Conservation (phyloP, 2,113 vertebrate genomes). For the Chelonoidis abingdonii region DNA sequence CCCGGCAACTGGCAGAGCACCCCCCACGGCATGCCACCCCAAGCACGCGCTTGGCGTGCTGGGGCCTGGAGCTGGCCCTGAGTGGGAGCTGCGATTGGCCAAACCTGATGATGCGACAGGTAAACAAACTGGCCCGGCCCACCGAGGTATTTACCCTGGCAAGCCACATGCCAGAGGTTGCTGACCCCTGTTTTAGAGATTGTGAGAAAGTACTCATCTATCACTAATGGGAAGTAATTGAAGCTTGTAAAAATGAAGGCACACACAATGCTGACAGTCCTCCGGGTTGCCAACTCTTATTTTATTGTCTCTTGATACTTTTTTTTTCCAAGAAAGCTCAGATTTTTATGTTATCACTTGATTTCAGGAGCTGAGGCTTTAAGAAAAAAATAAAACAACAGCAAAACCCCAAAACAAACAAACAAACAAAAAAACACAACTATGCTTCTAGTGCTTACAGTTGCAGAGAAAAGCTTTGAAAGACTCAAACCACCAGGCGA, state of each 20-base stretch:
- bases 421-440: background rate
- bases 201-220: background rate
- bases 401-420: background rate
- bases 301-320: background rate
- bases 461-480: slow-evolving; percentile 7
- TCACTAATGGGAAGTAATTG: background rate
- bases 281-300: background rate
- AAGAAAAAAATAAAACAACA: background rate
- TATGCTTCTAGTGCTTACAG: background rate
- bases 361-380: background rate
- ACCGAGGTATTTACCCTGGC: too few species aligned
- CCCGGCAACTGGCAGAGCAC: too few species aligned
- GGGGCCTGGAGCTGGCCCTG: too few species aligned
- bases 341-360: background rate
- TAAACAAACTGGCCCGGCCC: too few species aligned
- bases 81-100: too few species aligned
- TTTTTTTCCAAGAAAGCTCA: background rate
- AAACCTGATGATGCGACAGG: too few species aligned
- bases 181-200: background rate
- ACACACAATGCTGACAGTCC: background rate
- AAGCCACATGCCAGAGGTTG: too few species aligned
- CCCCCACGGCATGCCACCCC: too few species aligned
- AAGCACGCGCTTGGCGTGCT: too few species aligned
- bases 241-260: background rate
- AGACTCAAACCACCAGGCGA: slow-evolving; percentile 36